A percentile compares a stretch with the other conserved stretches of the same genome.
Conservation (phyloP, 2,113 vertebrate species). For the Ceyx cyanopectus region DNA sequence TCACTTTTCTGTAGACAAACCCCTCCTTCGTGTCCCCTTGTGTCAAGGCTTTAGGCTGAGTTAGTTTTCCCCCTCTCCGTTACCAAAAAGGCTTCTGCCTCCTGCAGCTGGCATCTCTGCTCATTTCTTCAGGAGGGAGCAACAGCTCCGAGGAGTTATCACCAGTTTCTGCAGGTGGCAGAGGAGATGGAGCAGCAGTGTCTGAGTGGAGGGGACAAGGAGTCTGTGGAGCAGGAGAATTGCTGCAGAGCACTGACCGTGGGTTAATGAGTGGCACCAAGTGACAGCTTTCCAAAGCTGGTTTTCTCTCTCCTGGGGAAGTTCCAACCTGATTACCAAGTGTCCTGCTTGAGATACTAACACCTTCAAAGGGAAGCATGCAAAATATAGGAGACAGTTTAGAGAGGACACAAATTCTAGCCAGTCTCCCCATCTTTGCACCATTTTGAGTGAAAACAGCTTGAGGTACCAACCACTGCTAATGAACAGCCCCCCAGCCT, state of each 20-base stretch:
- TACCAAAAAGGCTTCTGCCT: background rate
- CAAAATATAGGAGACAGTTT: background rate
- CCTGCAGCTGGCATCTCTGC: background rate
- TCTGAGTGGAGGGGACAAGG: background rate
- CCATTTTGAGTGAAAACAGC: background rate
- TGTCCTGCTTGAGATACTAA: background rate
- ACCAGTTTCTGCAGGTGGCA: background rate
- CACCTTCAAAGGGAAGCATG: background rate
- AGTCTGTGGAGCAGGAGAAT: background rate
- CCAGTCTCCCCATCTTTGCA: background rate
- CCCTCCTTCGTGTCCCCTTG: background rate
- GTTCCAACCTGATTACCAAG: background rate
- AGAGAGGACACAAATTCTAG: background rate
- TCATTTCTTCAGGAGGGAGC: background rate
- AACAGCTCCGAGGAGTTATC: background rate
- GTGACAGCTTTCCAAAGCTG: slow-evolving; percentile 7
- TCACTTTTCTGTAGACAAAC: background rate
- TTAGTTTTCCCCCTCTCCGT: background rate
- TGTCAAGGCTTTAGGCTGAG: background rate
- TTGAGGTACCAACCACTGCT: background rate
- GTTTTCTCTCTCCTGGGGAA: slow-evolving; percentile 5
- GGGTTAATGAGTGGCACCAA: background rate
- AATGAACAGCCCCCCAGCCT: background rate
- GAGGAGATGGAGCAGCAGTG: background rate
- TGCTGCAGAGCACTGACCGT: background rate